Conservation (phyloP, 2,113 vertebrate genomes). For the Trinectes maculatus region DNA sequence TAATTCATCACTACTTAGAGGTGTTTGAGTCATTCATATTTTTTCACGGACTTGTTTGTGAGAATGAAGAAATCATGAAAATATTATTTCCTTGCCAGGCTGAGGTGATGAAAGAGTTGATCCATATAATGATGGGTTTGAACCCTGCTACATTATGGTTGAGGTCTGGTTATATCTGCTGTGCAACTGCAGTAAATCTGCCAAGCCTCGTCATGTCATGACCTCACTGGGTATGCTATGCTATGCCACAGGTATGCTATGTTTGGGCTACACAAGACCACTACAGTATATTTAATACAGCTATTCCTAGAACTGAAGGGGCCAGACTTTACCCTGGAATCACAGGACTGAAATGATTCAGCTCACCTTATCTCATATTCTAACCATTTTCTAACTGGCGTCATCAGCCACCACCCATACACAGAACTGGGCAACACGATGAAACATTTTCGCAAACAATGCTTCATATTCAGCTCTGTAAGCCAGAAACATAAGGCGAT, state of each 20-base stretch:
- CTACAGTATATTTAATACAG: constrained; percentile 17
- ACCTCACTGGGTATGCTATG: constrained; percentile 46
- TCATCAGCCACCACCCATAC: constrained; percentile 18
- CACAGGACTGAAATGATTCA: constrained; percentile 32
- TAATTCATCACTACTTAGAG: constrained; percentile 6
- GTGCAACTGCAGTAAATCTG: constrained; percentile 40
- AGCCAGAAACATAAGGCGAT: constrained; percentile 40
- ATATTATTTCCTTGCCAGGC: constrained; percentile 53
- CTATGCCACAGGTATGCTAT: constrained; percentile 58
- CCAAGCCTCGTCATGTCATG: constrained; percentile 40
- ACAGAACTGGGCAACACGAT: constrained; percentile 4
- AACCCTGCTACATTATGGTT: constrained; percentile 47
- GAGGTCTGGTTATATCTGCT: constrained; percentile 46
- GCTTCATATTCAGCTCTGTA: constrained; percentile 26
- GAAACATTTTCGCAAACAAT: constrained; percentile 43
- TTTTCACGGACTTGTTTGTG: constrained; percentile 46
- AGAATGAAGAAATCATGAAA: constrained; percentile 53
- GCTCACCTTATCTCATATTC: not conserved
- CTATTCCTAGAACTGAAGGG: constrained; percentile 40
- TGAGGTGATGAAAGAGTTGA: constrained; percentile 43
- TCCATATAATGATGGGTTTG: constrained; percentile 63
- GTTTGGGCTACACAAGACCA: constrained; percentile 46
- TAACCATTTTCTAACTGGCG: constrained; percentile 14
- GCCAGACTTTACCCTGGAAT: constrained; percentile 17
- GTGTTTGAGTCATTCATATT: constrained; percentile 59